A percentile compares a stretch with the other conserved stretches of the same genome.
These are phyloP conservation scores for Morone chrysops DNA, from an alignment of 2,113 vertebrate genomes.

Conservation along the genomic window DNA sequence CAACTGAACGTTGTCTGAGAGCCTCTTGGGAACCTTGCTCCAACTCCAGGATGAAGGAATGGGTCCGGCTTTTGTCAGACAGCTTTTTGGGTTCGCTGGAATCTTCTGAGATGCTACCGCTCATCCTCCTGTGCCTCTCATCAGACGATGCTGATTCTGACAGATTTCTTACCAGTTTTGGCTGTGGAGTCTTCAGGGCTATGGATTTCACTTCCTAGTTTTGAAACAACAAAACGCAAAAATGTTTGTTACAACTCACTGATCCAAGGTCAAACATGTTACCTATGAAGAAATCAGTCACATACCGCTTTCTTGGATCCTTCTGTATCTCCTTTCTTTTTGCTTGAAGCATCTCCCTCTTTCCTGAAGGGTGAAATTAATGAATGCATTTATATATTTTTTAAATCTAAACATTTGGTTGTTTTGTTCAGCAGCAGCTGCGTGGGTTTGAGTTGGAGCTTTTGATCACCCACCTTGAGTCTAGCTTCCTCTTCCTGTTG, in stretches of 20 bases:
- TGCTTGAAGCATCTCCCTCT: constrained; percentile 76
- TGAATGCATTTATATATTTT: neutral
- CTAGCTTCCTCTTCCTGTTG: constrained; percentile 93
- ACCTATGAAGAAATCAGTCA: constrained; percentile 3
- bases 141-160: constrained; percentile 86
- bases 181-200: constrained; percentile 78
- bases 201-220: constrained; percentile 84
- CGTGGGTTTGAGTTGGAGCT: neutral
- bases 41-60: constrained; percentile 85
- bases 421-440: neutral
- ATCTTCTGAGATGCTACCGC: constrained; percentile 83
- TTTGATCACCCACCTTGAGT: constrained; percentile 87
- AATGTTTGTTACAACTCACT: neutral
- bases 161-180: constrained; percentile 84
- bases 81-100: constrained; percentile 85
- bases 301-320: constrained; percentile 85
- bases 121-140: constrained; percentile 86
- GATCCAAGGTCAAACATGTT: neutral
- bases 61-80: constrained; percentile 82
- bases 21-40: constrained; percentile 87
- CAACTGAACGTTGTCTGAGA: constrained; percentile 85
- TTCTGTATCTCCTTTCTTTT: constrained; percentile 88
- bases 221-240: constrained; percentile 53
- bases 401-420: neutral
- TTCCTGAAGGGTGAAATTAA: constrained; percentile 72